Conservation (phyloP, 2,888 invertebrate species). For the Polydrusus tereticollis region DNA sequence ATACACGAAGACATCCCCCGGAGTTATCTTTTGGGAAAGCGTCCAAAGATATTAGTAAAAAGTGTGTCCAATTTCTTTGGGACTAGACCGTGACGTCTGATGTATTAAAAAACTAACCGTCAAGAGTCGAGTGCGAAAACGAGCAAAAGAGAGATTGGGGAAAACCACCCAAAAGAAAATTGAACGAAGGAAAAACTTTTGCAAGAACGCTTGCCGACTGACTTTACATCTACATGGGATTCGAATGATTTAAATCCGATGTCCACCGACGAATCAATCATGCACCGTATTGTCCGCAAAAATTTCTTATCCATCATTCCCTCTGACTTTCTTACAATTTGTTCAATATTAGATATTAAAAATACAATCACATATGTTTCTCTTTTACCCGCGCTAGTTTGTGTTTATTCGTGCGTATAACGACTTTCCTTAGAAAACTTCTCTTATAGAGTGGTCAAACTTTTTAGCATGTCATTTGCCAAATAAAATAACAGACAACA, state of each 20-base stretch:
- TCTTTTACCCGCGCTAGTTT: conserved; percentile 8
- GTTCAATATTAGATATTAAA: conserved; percentile 42
- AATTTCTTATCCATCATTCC: conserved; percentile 44
- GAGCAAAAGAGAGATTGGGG: conserved; percentile 51
- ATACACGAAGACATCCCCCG: conserved; percentile 52
- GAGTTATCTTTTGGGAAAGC: conserved; percentile 48
- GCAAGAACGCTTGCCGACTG: conserved; percentile 57
- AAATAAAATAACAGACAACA: neutral
- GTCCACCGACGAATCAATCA: conserved; percentile 64
- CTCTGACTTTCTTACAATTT: conserved; percentile 31
- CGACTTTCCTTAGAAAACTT: conserved; percentile 7
- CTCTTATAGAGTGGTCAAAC: neutral
- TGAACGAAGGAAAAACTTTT: conserved; percentile 61
- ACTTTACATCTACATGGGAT: conserved; percentile 60
- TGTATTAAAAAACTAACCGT: conserved; percentile 65
- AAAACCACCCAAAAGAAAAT: conserved; percentile 61
- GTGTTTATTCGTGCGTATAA: conserved; percentile 19
- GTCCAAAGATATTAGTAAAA: conserved; percentile 55
- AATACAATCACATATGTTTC: conserved; percentile 42
- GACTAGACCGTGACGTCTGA: conserved; percentile 61
- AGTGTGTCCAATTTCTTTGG: conserved; percentile 63
- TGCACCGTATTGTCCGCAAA: conserved; percentile 57
- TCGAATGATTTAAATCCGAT: conserved; percentile 63
- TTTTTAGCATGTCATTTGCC: neutral
- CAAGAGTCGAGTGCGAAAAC: conserved; percentile 49